Evolutionary conservation across 2,797 vertebrate species (phyloP).

Genomic region (Cynopterus sphinx): DNA sequence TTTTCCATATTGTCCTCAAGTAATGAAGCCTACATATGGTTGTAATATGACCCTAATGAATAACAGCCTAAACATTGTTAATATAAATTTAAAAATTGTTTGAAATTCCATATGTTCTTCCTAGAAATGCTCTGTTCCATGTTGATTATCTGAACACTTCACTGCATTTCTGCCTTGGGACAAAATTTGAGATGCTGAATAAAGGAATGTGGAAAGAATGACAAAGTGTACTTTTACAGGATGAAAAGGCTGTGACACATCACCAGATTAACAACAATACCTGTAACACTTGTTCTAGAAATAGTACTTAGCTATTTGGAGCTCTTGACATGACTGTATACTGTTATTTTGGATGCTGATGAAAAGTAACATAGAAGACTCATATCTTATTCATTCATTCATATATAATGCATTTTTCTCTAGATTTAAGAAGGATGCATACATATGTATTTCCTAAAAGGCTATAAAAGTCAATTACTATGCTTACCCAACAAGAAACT

Average conservation of each 20-base stretch:
- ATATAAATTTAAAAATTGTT: not conserved
- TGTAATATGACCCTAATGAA: not conserved
- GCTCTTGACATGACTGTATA: not conserved
- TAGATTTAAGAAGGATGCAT: slow-evolving; percentile 53
- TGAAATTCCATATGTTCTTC: not conserved
- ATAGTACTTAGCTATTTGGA: not conserved
- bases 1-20: not conserved
- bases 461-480: slow-evolving; percentile 47
- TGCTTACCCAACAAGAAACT: slow-evolving; percentile 29
- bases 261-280: not conserved
- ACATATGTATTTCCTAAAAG: slow-evolving; percentile 51
- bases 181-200: not conserved
- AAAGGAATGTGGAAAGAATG: not conserved
- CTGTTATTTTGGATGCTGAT: not conserved
- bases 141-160: not conserved
- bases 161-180: not conserved
- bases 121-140: not conserved
- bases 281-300: slow-evolving; percentile 38
- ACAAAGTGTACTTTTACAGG: not conserved
- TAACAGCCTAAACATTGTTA: not conserved
- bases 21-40: not conserved
- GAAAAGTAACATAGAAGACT: slow-evolving; percentile 23
- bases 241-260: not conserved
- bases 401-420: slow-evolving; percentile 55
- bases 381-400: slow-evolving; percentile 47